A percentile compares a stretch with the other conserved stretches of the same genome.
Evolutionary conservation across 1,140 invertebrate genomes (phyloP).

Genomic region (Drosophila punjabiensis): DNA sequence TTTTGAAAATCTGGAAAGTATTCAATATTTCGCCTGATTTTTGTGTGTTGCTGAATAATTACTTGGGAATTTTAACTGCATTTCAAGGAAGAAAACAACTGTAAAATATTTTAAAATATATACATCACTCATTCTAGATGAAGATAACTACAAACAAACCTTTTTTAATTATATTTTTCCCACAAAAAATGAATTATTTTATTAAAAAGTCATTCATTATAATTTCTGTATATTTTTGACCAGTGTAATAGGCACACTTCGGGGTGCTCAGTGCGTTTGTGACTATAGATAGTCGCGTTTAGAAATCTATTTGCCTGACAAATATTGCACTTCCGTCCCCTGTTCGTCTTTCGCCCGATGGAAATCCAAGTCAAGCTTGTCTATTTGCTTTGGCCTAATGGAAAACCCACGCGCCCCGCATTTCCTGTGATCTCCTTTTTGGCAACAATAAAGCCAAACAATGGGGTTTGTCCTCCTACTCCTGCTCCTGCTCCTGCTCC

Average conservation of each 20-base stretch:
- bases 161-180: neutral
- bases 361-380: constrained; percentile 79
- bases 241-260: constrained; percentile 28
- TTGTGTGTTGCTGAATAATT: neutral
- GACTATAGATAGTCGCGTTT: constrained; percentile 56
- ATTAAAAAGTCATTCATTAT: too few species aligned
- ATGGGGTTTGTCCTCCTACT: constrained; percentile 23
- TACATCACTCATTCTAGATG: neutral
- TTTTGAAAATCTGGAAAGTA: too few species aligned
- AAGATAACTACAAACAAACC: neutral
- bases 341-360: neutral
- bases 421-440: constrained; percentile 51
- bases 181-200: neutral
- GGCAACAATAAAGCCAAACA: constrained; percentile 70
- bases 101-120: neutral
- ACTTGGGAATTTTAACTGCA: neutral
- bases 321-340: constrained; percentile 73
- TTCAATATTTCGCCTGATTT: neutral
- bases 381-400: constrained; percentile 75
- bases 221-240: neutral
- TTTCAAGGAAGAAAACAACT: neutral
- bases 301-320: constrained; percentile 75
- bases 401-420: constrained; percentile 37
- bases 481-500: neutral
- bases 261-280: constrained; percentile 5